Percentiles rank a stretch among this genome's conserved stretches.
phyloP scores from a whole-genome alignment of 2,113 vertebrate species.

The Vicugna pacos region DNA sequence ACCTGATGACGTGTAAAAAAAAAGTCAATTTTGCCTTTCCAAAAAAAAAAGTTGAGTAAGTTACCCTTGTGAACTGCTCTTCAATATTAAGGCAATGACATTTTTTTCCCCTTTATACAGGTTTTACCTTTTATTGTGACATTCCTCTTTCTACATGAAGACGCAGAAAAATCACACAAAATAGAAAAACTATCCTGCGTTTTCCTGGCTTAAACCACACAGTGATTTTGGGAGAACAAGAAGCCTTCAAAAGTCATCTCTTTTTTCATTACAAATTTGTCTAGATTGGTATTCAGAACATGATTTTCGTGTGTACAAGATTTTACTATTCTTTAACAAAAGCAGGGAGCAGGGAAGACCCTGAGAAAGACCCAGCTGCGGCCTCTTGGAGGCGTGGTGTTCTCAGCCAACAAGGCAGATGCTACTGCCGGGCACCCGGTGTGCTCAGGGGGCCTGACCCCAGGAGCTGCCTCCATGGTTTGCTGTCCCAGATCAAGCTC shows the following conservation, averaged over 20 bases:
- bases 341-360: not conserved
- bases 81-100: not conserved
- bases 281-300: not conserved
- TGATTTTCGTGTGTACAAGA: not conserved
- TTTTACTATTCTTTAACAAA: slow-evolving; percentile 18
- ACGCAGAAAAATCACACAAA: slow-evolving; percentile 50
- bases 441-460: not conserved
- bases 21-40: not conserved
- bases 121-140: slow-evolving; percentile 42
- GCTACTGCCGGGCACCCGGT: accelerated
- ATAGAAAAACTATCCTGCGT: not conserved
- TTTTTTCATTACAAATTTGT: not conserved
- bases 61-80: not conserved
- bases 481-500: not conserved
- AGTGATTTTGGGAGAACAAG: not conserved
- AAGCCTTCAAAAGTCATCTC: not conserved
- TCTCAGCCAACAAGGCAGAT: accelerated
- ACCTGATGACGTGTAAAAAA: not conserved
- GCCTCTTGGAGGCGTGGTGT: not conserved
- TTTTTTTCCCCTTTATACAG: not conserved
- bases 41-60: not conserved
- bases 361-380: accelerated
- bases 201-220: slow-evolving; percentile 42
- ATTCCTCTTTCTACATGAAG: not conserved
- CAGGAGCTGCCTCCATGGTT: accelerated